Base-by-base conservation (phyloP, 2,113 vertebrate genomes). In the Campylomormyrus tamandua region DNA sequence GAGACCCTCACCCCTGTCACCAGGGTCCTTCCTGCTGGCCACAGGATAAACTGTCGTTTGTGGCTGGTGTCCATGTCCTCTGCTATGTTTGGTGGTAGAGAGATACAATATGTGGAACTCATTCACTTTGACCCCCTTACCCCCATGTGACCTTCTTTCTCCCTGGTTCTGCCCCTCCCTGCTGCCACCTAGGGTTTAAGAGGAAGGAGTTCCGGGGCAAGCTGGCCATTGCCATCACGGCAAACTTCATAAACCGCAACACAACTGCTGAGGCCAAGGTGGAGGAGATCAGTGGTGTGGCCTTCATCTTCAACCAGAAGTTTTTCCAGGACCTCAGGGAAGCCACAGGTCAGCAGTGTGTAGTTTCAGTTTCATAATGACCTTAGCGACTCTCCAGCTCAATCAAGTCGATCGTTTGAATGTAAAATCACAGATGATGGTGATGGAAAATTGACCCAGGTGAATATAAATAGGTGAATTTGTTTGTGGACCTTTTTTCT, bases 291-390 rank as follows among this genome's bases (percentile, higher is more conserved):
- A 98, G 98, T 0, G 98, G 98, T 0, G 98, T 99, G 91, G 98
- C 98, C 80, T 99, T 98, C 91, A 99, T 99, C 95, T 99, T 99
- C 94, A 99, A 99, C 94, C 98, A 98, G 92, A 97, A 97, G 91
- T 99, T 99, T 93, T 99, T 99, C 93, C 97, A 97, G 93, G 97
- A 99, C 5, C 96, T 99, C 0, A 95, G 97, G n/a, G 96, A 97
- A 91, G 96, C 96, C 88, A 99, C 98, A n/a, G 98, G 98, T 99
- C 87, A 58, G 96, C 45, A 24, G 91, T 66, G 31, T 50, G 31
- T 45, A 35, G 58, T 49, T 77, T 27, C 58, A 89, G 46, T 21
- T 24, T 11, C n/a, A 74, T 70, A 74, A 74, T 31, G 9, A 49
- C n/a, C 48, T 56, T 53, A 42, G 17, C 6, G 1, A 53, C 89